Base-by-base conservation (phyloP, 2,797 vertebrate species). In the Paedocypris micromegethes region DNA sequence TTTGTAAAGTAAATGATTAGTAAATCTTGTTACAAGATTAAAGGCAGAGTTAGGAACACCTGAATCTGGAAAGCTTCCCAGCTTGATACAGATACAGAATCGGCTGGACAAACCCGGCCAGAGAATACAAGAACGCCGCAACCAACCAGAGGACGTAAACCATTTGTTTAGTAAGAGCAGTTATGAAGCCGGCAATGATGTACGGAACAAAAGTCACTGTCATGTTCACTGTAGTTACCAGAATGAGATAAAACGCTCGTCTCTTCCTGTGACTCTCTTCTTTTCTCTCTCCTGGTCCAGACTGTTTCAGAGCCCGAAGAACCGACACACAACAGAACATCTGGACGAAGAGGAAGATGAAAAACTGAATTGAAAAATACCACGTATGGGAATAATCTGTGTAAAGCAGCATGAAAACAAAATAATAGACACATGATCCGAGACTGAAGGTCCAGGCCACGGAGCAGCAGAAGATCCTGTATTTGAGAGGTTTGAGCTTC, bases 401-500 rank as follows among this genome's bases (percentile, higher is more conserved):
- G 40, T 42, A 5, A 2, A n/a, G 48, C 0, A 8, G 41, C 3
- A n/a, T 9, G 23, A 40, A 39, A 46, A 52, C 41, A 4, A 51
- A 46, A 5, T 8, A 65, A 9, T 5, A 3, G 3, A 46, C 8
- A 68, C 66, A 68, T 0, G 42, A 53, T 2, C 1, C 7, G 46
- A 68, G 42, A 40, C 8, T 59, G 37, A 53, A 2, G 4, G 40
- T 45, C 66, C 66, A 68, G 1, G 4, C 48, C 1, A 0, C 23
- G 46, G 56, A 0, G 1, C 6, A 54, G 6, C 49, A 68, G 5
- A 61, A 46, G 0, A 61, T 4, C 61, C 58, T 53, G 38, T 68
- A 68, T 68, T 57, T 60, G 44, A 68, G 58, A 42, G 50, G 58
- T 61, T 61, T 68, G 38, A 0, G 61, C n/a, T 61, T 68, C 38